Evolutionary conservation across 2,797 vertebrate genomes (phyloP).

Genomic region (Dermochelys coriacea): DNA sequence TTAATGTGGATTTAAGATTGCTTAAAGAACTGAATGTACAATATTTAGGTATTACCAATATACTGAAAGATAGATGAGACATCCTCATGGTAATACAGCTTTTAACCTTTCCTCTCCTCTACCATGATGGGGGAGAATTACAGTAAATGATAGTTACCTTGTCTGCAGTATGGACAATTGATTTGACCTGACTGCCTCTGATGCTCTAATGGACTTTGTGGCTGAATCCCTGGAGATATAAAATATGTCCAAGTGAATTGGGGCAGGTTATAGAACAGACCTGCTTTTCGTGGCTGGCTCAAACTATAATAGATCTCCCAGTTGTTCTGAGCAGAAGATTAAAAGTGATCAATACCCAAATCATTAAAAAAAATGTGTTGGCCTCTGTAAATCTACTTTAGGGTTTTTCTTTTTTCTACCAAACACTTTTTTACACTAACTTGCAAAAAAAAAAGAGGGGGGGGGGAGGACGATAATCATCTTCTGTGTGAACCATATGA

Average conservation of each 20-base stretch:
- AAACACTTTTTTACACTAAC: neutral
- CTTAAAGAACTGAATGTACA: slow-evolving; percentile 65
- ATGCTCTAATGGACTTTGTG: slow-evolving; percentile 87
- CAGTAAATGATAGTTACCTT: slow-evolving; percentile 90
- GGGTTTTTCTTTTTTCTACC: neutral
- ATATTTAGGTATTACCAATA: slow-evolving; percentile 74
- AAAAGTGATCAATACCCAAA: slow-evolving; percentile 82
- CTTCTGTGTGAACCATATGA: neutral
- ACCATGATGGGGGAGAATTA: slow-evolving; percentile 89
- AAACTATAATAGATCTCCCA: slow-evolving; percentile 71
- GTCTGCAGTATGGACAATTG: slow-evolving; percentile 86
- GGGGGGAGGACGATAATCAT: neutral
- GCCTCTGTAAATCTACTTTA: slow-evolving; percentile 72
- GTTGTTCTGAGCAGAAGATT: slow-evolving; percentile 76
- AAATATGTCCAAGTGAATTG: slow-evolving; percentile 81
- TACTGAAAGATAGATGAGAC: slow-evolving; percentile 84
- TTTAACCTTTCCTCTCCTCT: slow-evolving; percentile 93
- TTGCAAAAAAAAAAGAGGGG: neutral
- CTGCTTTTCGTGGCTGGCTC: slow-evolving; percentile 71
- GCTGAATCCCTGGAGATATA: slow-evolving; percentile 85
- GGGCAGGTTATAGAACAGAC: slow-evolving; percentile 78
- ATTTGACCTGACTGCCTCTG: slow-evolving; percentile 88
- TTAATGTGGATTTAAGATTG: slow-evolving; percentile 45
- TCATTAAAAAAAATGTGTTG: slow-evolving; percentile 73
- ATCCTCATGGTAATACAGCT: slow-evolving; percentile 76